These are phyloP conservation scores for Dorcus parallelipipedus DNA, from an alignment of 2,888 invertebrate species.

Conservation along the genomic window DNA sequence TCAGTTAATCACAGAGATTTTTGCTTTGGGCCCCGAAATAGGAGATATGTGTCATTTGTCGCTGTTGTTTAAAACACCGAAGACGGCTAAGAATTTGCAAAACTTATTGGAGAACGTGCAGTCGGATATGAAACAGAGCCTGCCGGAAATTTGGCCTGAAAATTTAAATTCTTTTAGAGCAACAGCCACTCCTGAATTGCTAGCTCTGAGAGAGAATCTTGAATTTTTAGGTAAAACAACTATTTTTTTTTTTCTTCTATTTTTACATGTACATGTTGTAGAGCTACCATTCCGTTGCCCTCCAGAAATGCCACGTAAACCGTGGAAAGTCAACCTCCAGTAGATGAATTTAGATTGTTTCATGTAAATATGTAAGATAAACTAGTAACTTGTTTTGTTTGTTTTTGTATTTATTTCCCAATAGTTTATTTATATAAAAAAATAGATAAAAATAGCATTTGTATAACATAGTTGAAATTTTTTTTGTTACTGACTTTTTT, in stretches of 20 bases:
- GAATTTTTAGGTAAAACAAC: slow-evolving; percentile 5
- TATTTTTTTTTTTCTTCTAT: not conserved
- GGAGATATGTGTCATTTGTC: not conserved
- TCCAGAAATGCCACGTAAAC: no score
- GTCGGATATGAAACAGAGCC: not conserved
- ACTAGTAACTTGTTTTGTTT: no score
- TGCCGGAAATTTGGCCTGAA: slow-evolving; percentile 4
- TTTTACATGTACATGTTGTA: no score
- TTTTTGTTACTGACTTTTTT: no score
- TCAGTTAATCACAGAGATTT: slow-evolving; percentile 54
- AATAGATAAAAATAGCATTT: no score
- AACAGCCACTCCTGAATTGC: slow-evolving; percentile 1
- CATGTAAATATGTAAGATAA: no score
- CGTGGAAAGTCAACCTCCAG: no score
- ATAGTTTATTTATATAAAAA: no score
- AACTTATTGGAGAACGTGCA: not conserved
- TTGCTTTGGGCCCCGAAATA: slow-evolving; percentile 1
- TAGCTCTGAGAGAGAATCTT: slow-evolving; percentile 4
- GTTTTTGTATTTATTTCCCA: no score
- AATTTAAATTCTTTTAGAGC: slow-evolving; percentile 1
- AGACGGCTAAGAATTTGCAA: slow-evolving; percentile 1
- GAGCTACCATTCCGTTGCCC: no score
- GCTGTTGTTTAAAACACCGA: not conserved
- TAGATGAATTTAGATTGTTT: no score
- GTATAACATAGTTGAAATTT: no score